Base-by-base conservation (phyloP, 2,797 vertebrate genomes). In the Toxotes lorentzi region DNA sequence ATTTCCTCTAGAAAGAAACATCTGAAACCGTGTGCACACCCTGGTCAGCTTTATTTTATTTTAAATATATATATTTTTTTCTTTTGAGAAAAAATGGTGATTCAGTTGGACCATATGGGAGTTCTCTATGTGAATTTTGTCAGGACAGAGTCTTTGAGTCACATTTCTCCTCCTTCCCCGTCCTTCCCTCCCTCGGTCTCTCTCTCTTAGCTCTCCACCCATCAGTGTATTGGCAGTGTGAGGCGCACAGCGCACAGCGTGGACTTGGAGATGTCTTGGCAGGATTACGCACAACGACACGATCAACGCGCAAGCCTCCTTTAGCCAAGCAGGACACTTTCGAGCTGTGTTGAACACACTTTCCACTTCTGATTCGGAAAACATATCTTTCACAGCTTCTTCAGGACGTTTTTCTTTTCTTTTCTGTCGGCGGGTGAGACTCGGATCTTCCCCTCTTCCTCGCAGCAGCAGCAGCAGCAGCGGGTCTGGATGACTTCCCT, bases 241-340 rank as follows among this genome's bases (percentile, higher is more conserved):
- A 19, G 70, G 82, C 84, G 87, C 77, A 21, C 58, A 74, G 78
- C 79, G 86, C 86, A 14, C 88, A 50, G 82, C 82, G 78, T 83
- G 87, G 81, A 82, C 75, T 84, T 89, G 86, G 87, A 91, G 78
- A 79, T 82, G 86, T 89, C 90, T 89, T 87, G 86, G 86, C 70
- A 45, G 70, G 80, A 50, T 90, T 87, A 87, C 89, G 89, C 91
- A 76, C 83, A 66, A 87, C 88, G 76, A 78, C 57, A 50, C 67
- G 13, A 57, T 10, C 47, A 23, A 73, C 67, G 40, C 53, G 23
- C 65, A 23, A 76, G 68, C 56, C 38, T 68, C 51, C 14, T n/a
- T 32, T n/a, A 73, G 32, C 78, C 43, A 54, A 3, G 45, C 53
- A 19, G 68, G 64, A 48, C 76, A 48, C 45, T 63, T 24, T 38